Conservation (phyloP, 2,797 vertebrate species). For the Alca torda region DNA sequence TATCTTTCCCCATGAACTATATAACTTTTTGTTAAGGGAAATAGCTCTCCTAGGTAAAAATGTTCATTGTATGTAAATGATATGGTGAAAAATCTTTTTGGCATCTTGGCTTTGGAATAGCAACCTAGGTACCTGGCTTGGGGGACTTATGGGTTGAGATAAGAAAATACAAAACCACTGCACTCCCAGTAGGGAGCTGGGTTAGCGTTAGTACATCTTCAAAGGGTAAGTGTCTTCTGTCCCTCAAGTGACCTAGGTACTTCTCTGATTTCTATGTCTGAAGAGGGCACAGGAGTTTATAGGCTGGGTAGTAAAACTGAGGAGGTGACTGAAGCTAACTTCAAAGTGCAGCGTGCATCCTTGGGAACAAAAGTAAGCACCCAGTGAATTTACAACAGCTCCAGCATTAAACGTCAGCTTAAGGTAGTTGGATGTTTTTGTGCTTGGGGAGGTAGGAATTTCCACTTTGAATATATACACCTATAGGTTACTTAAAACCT, state of each 20-base stretch:
- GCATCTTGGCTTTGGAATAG: not conserved
- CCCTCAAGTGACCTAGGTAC: not conserved
- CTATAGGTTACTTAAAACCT: not conserved
- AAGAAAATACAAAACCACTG: not conserved
- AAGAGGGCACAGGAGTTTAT: not conserved
- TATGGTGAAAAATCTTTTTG: not conserved
- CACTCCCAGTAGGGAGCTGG: not conserved
- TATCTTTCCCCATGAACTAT: not conserved
- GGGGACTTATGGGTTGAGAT: not conserved
- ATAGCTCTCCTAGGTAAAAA: not conserved
- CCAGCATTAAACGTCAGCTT: not conserved
- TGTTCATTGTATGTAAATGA: not conserved
- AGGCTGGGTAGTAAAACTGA: not conserved
- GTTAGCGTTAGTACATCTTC: not conserved
- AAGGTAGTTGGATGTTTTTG: not conserved
- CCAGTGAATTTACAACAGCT: not conserved
- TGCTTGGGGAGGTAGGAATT: not conserved
- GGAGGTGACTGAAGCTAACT: not conserved
- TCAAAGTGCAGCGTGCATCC: not conserved
- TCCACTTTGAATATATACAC: not conserved
- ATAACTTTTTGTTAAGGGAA: not conserved
- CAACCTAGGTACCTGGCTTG: not conserved
- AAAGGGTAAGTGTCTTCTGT: not conserved
- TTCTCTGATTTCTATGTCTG: not conserved
- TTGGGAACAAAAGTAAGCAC: not conserved